These are phyloP conservation scores for Enoplolaimus lenunculus DNA, from an alignment of 2,888 invertebrate species.

Conservation along the genomic window DNA sequence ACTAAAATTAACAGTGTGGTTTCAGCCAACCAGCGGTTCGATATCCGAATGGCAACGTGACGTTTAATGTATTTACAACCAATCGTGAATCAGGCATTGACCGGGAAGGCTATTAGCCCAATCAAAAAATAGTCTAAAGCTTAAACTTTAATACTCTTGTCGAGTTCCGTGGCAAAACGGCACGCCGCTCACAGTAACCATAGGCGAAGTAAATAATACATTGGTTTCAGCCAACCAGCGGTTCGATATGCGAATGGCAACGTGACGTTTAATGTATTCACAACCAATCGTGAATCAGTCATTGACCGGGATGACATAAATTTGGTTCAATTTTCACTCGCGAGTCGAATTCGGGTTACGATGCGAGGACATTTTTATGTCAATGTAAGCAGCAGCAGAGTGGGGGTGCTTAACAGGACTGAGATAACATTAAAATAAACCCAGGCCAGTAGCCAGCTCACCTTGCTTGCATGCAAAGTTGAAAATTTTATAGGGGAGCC, in stretches of 20 bases:
- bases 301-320: slow-evolving; percentile 1
- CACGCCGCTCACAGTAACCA: too few species aligned
- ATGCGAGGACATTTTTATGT: slow-evolving; percentile 9
- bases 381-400: background rate
- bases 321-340: slow-evolving; percentile 8
- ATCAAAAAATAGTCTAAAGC: too few species aligned
- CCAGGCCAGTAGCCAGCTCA: too few species aligned
- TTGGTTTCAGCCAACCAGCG: background rate
- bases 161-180: too few species aligned
- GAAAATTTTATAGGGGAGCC: too few species aligned
- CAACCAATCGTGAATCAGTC: background rate
- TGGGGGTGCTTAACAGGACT: too few species aligned
- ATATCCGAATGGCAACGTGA: background rate
- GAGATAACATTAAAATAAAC: too few species aligned
- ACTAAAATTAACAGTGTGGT: too few species aligned
- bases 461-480: too few species aligned
- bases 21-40: background rate
- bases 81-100: background rate
- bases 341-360: background rate
- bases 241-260: background rate
- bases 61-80: slow-evolving; percentile 9
- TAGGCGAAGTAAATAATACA: too few species aligned
- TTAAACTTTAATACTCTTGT: too few species aligned
- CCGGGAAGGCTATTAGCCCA: too few species aligned
- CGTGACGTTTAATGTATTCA: slow-evolving; percentile 13